Percentiles rank a stretch among this genome's conserved stretches.
phyloP scores from a whole-genome alignment of 2,797 vertebrate species.

The Neopelma chrysocephalum region DNA sequence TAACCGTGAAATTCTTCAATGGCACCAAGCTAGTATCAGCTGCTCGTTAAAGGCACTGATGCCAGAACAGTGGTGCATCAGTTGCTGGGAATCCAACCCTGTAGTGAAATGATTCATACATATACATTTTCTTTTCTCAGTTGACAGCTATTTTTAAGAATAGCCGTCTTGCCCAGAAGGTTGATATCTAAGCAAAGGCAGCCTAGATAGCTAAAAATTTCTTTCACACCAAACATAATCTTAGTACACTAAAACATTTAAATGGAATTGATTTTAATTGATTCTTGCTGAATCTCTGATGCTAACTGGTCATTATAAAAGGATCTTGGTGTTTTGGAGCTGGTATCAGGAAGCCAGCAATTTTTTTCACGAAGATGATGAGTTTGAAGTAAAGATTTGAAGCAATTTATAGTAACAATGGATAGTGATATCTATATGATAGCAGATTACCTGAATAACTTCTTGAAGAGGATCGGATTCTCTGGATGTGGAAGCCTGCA shows the following conservation, averaged over 20 bases:
- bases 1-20: conserved; percentile 58
- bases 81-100: conserved; percentile 54
- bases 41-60: conserved; percentile 58
- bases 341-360: background rate
- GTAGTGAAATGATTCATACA: conserved; percentile 63
- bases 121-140: conserved; percentile 66
- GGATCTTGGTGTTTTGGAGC: background rate
- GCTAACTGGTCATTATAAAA: background rate
- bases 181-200: conserved; percentile 63
- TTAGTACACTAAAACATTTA: background rate
- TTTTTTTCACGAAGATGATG: background rate
- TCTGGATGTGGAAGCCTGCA: background rate
- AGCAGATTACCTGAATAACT: background rate
- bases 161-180: conserved; percentile 65
- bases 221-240: conserved; percentile 39
- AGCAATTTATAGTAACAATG: background rate
- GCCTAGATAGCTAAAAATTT: conserved; percentile 67
- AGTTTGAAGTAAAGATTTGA: background rate
- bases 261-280: background rate
- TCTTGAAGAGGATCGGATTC: background rate
- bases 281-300: background rate
- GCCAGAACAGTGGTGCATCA: conserved; percentile 67
- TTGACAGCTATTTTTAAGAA: conserved; percentile 74
- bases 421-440: background rate
- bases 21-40: conserved; percentile 65